Conservation (phyloP, 1,140 invertebrate genomes). For the Acromyrmex charruanus region DNA sequence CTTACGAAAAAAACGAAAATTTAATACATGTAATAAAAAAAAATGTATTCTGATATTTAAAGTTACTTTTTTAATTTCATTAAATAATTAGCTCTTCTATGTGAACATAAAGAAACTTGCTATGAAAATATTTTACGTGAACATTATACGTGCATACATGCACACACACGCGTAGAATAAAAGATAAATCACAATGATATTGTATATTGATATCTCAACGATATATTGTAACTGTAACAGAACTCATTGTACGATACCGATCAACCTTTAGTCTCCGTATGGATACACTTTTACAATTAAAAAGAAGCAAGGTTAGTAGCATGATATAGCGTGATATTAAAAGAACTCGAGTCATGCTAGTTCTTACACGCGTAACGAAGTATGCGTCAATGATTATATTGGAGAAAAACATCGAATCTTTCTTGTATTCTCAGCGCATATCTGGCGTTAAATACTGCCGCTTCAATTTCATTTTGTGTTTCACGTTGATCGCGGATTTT, state of each 20-base stretch:
- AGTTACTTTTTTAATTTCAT: conserved; percentile 1
- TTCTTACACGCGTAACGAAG: conserved; percentile 31
- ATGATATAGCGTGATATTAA: conserved; percentile 30
- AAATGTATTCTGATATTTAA: neutral
- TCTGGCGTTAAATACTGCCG: conserved; percentile 6
- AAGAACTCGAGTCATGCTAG: neutral
- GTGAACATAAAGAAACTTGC: neutral
- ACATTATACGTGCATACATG: neutral
- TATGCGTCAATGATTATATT: conserved; percentile 41
- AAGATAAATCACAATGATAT: neutral
- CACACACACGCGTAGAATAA: neutral
- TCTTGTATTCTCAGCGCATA: neutral
- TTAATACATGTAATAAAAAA: neutral
- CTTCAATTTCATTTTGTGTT: neutral
- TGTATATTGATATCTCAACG: neutral
- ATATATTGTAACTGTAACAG: neutral
- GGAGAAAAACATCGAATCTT: neutral
- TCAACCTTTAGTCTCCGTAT: neutral
- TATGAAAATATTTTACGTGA: neutral
- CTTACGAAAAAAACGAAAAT: neutral
- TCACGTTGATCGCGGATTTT: neutral
- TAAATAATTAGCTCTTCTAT: neutral
- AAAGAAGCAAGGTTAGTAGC: conserved; percentile 7
- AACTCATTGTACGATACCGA: neutral
- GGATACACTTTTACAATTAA: neutral